These are phyloP conservation scores for Anniella stebbinsi DNA, from an alignment of 2,797 vertebrate species.

Conservation along the genomic window DNA sequence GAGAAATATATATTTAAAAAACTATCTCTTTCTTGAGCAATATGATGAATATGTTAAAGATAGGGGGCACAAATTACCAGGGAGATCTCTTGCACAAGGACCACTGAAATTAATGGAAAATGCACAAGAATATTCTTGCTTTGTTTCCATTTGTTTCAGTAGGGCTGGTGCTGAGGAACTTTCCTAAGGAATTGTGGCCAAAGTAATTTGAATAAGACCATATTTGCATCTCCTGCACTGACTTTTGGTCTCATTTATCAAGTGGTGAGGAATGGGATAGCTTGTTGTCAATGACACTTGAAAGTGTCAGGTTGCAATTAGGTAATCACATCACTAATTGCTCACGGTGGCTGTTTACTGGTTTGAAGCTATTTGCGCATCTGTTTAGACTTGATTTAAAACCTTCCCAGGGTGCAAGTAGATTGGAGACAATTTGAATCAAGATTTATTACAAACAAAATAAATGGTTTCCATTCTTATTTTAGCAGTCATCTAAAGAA, in stretches of 20 bases:
- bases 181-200: not conserved
- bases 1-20: conserved; percentile 5
- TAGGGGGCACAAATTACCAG: not conserved
- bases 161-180: not conserved
- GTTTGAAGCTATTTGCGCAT: not conserved
- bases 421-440: not conserved
- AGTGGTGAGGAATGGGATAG: not conserved
- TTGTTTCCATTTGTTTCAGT: not conserved
- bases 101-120: not conserved
- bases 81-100: not conserved
- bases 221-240: not conserved
- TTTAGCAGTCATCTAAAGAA: not conserved
- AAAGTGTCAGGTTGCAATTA: not conserved
- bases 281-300: too few relatives aligned
- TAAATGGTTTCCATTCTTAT: not conserved
- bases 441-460: not conserved
- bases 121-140: not conserved
- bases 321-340: not conserved
- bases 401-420: not conserved
- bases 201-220: not conserved
- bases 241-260: not conserved
- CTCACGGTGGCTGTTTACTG: not conserved
- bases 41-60: not conserved
- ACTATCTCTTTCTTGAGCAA: not conserved
- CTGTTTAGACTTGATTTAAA: not conserved